A percentile compares a stretch with the other conserved stretches of the same genome.
These are phyloP conservation scores for Drosophila gaucha DNA, from an alignment of 2,888 invertebrate genomes.

Conservation along the genomic window DNA sequence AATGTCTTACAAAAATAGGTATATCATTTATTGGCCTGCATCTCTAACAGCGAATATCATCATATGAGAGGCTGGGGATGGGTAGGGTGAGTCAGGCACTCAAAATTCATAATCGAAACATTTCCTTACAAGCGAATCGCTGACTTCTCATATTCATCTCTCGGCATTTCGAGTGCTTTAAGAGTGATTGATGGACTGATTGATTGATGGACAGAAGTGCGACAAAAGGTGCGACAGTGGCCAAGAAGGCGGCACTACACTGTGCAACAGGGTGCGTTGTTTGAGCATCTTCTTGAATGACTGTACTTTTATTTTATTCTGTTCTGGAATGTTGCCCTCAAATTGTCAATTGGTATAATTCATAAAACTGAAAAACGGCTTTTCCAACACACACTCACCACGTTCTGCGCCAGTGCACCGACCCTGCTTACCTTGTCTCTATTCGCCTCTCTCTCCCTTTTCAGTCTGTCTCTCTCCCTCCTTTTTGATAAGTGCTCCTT, in stretches of 20 bases:
- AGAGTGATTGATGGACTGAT: constrained; percentile 63
- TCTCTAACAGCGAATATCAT: not conserved
- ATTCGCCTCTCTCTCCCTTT: constrained; percentile 15
- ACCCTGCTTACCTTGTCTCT: constrained; percentile 32
- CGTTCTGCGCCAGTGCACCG: constrained; percentile 73
- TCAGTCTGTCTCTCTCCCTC: constrained; percentile 4
- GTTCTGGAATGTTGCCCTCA: constrained; percentile 42
- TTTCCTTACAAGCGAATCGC: constrained; percentile 37
- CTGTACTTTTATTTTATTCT: constrained; percentile 61
- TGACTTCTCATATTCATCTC: constrained; percentile 43
- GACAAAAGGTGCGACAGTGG: constrained; percentile 53
- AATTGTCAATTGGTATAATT: constrained; percentile 75
- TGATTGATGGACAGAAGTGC: constrained; percentile 57
- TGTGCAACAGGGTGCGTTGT: constrained; percentile 8
- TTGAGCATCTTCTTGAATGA: constrained; percentile 54
- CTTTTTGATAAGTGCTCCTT: constrained; percentile 14
- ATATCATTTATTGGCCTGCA: constrained; percentile 13
- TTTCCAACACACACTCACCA: constrained; percentile 61
- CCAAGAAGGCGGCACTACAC: not conserved
- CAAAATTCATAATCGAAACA: constrained; percentile 25
- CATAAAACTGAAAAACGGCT: constrained; percentile 62
- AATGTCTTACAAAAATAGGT: constrained; percentile 15
- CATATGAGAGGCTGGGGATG: not conserved
- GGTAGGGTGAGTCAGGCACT: constrained; percentile 23
- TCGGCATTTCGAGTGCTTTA: constrained; percentile 6